Evolutionary conservation across 2,113 vertebrate species (phyloP).

Genomic region (Bettongia penicillata): DNA sequence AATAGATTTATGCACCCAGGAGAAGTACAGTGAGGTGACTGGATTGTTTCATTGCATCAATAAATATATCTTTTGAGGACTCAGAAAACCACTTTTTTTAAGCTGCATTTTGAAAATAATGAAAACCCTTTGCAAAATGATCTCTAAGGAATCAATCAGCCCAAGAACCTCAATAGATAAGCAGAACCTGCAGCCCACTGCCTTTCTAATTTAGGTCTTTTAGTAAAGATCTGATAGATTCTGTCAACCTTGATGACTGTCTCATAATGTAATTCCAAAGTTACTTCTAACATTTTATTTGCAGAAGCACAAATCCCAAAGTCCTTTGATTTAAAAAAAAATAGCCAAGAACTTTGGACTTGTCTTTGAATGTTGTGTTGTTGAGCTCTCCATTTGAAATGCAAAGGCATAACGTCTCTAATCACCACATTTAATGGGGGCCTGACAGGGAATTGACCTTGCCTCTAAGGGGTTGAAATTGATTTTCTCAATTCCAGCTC

Average conservation of each 20-base stretch:
- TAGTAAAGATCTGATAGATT: slow-evolving; percentile 49
- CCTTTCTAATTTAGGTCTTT: slow-evolving; percentile 50
- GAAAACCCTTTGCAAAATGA: slow-evolving; percentile 27
- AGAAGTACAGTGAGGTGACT: neutral
- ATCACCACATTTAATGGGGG: neutral
- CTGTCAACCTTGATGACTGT: slow-evolving; percentile 54
- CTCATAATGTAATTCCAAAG: slow-evolving; percentile 45
- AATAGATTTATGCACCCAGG: slow-evolving; percentile 33
- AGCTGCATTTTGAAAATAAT: slow-evolving; percentile 52
- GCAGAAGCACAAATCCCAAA: slow-evolving; percentile 19
- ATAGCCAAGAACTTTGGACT: slow-evolving; percentile 4
- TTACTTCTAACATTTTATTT: slow-evolving; percentile 49
- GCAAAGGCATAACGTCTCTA: neutral
- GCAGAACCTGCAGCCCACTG: neutral
- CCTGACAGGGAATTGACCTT: slow-evolving; percentile 14
- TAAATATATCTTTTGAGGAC: slow-evolving; percentile 44
- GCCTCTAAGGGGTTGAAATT: neutral
- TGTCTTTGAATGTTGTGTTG: neutral
- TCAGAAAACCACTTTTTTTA: slow-evolving; percentile 54
- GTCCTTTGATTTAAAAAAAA: neutral
- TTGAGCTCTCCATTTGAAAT: neutral
- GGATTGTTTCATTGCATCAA: slow-evolving; percentile 28
- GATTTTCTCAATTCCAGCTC: neutral
- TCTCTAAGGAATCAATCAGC: slow-evolving; percentile 51
- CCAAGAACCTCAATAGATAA: neutral